phyloP scores from a whole-genome alignment of 2,797 vertebrate species.

The Lithobates pipiens region DNA sequence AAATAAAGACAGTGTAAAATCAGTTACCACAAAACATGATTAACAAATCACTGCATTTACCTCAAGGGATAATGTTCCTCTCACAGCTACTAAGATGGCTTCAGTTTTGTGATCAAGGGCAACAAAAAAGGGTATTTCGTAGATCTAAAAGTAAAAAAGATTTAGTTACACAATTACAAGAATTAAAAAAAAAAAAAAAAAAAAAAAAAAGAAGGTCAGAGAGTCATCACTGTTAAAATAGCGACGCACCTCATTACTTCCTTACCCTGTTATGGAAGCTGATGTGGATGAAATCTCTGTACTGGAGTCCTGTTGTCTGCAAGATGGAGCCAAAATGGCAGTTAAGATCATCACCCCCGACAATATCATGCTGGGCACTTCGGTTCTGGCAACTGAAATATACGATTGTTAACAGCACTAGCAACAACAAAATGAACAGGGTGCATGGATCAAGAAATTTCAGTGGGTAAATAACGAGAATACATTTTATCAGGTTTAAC shows the following conservation, averaged over 20 bases:
- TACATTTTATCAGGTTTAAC: too few relatives aligned
- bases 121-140: slow-evolving; percentile 95
- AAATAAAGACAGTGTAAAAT: too few relatives aligned
- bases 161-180: background rate
- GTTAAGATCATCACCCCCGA: slow-evolving; percentile 84
- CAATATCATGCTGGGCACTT: slow-evolving; percentile 80
- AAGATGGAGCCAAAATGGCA: slow-evolving; percentile 93
- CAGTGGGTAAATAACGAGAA: too few relatives aligned
- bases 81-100: slow-evolving; percentile 90
- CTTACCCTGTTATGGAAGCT: slow-evolving; percentile 95
- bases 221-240: too few relatives aligned
- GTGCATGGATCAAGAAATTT: background rate
- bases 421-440: slow-evolving; percentile 21
- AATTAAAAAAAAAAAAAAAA: background rate
- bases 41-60: slow-evolving; percentile 68
- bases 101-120: slow-evolving; percentile 94
- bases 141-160: slow-evolving; percentile 80
- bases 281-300: slow-evolving; percentile 94
- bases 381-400: slow-evolving; percentile 80
- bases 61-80: slow-evolving; percentile 94
- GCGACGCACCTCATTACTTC: background rate
- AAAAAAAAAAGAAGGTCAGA: too few relatives aligned
- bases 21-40: too few relatives aligned
- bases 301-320: slow-evolving; percentile 88
- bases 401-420: background rate